These are phyloP conservation scores for Silurus aristotelis DNA, from an alignment of 2,797 vertebrate genomes.

Conservation along the genomic window DNA sequence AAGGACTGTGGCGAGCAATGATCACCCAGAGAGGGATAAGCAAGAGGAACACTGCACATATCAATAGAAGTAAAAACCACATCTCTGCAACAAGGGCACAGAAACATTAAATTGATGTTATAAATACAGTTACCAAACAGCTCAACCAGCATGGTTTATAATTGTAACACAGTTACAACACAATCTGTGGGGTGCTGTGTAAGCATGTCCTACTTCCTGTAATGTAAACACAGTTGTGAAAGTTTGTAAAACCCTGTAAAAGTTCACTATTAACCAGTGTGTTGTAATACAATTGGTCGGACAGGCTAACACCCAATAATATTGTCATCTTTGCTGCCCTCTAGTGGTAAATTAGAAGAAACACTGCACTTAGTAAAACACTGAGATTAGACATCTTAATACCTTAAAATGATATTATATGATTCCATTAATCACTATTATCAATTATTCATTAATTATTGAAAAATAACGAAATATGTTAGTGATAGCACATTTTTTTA, in stretches of 20 bases:
- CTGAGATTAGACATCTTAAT: not conserved
- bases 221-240: not conserved
- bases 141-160: not conserved
- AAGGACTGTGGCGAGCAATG: conserved; percentile 79
- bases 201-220: no score
- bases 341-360: conserved; percentile 58
- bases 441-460: not conserved
- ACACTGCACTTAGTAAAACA: not conserved
- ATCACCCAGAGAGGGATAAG: conserved; percentile 88
- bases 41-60: conserved; percentile 80
- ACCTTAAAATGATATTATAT: not conserved
- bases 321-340: conserved; percentile 55
- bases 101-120: conserved; percentile 9
- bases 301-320: not conserved
- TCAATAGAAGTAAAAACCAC: conserved; percentile 81
- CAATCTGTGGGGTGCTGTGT: not conserved
- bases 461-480: not conserved
- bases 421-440: not conserved
- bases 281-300: not conserved
- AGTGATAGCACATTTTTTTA: no score
- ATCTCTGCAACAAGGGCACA: conserved; percentile 68
- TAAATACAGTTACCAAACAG: not conserved
- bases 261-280: not conserved
- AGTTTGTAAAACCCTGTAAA: not conserved
- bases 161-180: not conserved